Conservation (phyloP, 2,888 invertebrate species). For the Parnassius smintheus region DNA sequence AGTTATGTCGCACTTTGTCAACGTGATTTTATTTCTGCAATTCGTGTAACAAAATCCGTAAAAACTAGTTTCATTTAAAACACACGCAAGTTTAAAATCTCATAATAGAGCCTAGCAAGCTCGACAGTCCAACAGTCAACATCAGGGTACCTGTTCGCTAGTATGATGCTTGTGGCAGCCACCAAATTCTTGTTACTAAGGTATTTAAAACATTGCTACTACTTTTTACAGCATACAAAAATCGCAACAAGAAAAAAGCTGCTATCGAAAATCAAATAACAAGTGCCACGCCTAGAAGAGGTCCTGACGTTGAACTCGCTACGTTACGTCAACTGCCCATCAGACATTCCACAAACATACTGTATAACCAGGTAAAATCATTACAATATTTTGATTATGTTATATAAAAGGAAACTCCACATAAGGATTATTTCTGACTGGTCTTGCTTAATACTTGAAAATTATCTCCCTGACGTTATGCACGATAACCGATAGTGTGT, state of each 20-base stretch:
- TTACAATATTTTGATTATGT: neutral
- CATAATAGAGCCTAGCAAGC: no score
- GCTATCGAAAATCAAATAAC: constrained; percentile 77
- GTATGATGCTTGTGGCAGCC: no score
- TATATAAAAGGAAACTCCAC: neutral
- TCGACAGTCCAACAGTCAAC: no score
- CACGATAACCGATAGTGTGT: no score
- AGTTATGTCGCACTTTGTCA: no score
- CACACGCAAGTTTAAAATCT: neutral
- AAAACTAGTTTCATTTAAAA: neutral
- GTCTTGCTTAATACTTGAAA: no score
- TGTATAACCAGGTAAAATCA: constrained; percentile 85
- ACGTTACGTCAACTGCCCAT: constrained; percentile 92
- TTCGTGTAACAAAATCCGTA: neutral
- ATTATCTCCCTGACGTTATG: no score
- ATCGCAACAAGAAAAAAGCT: constrained; percentile 85
- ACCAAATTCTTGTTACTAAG: no score
- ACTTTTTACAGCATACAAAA: constrained; percentile 78
- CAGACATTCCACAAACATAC: constrained; percentile 90
- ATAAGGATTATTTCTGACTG: no score
- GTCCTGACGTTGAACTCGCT: constrained; percentile 91
- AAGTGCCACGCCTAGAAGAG: constrained; percentile 62
- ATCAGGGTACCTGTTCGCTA: no score
- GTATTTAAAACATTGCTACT: no score
- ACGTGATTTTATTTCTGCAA: no score